These are phyloP conservation scores for Glaucopsyche alexis DNA, from an alignment of 2,888 invertebrate genomes.

Conservation along the genomic window DNA sequence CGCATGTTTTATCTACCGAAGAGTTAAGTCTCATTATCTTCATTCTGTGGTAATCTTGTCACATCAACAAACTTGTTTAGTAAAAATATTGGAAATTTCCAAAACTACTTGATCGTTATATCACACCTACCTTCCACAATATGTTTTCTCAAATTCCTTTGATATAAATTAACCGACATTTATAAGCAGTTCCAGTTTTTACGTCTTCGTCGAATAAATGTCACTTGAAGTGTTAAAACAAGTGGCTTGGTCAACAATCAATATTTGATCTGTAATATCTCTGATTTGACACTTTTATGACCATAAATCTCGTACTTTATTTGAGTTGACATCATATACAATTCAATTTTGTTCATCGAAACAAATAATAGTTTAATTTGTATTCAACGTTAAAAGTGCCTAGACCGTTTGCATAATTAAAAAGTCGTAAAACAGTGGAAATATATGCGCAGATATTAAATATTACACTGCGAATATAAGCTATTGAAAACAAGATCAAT, in stretches of 20 bases:
- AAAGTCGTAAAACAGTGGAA: slow-evolving; percentile 18
- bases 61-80: too few relatives aligned
- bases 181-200: slow-evolving; percentile 1
- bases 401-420: not conserved
- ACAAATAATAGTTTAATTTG: not conserved
- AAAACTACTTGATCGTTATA: too few relatives aligned
- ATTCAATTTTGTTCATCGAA: not conserved
- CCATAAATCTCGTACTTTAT: not conserved
- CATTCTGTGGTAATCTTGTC: too few relatives aligned
- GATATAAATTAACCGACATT: not conserved
- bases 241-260: not conserved
- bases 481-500: slow-evolving; percentile 13
- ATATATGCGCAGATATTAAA: not conserved
- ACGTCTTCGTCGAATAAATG: not conserved
- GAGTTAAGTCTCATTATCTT: too few relatives aligned
- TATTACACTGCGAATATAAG: not conserved
- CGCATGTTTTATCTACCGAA: too few relatives aligned
- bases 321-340: slow-evolving; percentile 8
- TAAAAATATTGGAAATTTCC: too few relatives aligned
- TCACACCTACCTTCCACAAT: too few relatives aligned
- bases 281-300: not conserved
- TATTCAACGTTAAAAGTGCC: not conserved
- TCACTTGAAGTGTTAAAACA: not conserved
- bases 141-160: not conserved
- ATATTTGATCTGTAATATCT: not conserved